Evolutionary conservation across 2,113 vertebrate genomes (phyloP).

Genomic region (Heliornis fulica): DNA sequence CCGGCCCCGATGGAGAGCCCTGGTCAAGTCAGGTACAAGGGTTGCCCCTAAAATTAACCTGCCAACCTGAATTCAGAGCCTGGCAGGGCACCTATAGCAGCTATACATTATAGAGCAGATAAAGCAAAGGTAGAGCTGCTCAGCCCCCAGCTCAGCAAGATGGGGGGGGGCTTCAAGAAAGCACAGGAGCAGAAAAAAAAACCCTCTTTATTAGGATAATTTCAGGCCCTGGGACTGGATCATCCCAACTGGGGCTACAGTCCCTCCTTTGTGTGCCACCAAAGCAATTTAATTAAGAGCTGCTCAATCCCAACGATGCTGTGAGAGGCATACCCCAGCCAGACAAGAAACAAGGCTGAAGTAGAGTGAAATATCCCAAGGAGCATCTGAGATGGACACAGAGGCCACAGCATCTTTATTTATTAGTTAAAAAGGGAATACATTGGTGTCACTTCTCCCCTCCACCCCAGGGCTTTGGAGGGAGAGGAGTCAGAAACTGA

Average conservation of each 20-base stretch:
- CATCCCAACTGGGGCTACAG: too few relatives aligned
- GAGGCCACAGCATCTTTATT: not conserved
- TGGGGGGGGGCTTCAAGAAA: accelerated
- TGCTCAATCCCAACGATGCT: accelerated
- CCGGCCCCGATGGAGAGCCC: accelerated
- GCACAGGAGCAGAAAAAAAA: not conserved
- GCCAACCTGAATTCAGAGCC: not conserved
- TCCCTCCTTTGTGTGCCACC: too few relatives aligned
- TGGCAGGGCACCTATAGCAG: not conserved
- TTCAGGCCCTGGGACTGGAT: not conserved
- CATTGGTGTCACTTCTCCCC: not conserved
- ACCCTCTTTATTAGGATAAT: not conserved
- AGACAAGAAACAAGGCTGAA: accelerated
- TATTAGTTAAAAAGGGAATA: not conserved
- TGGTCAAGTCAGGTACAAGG: not conserved
- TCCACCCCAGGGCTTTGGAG: accelerated
- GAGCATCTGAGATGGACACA: accelerated
- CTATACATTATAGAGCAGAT: accelerated
- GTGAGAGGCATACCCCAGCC: not conserved
- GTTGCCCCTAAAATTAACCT: not conserved
- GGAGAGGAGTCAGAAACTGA: not conserved
- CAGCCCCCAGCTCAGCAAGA: not conserved
- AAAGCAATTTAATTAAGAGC: not conserved
- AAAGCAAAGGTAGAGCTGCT: not conserved
- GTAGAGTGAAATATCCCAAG: accelerated